Conservation (phyloP, 2,888 invertebrate genomes). For the Heliconius sara region DNA sequence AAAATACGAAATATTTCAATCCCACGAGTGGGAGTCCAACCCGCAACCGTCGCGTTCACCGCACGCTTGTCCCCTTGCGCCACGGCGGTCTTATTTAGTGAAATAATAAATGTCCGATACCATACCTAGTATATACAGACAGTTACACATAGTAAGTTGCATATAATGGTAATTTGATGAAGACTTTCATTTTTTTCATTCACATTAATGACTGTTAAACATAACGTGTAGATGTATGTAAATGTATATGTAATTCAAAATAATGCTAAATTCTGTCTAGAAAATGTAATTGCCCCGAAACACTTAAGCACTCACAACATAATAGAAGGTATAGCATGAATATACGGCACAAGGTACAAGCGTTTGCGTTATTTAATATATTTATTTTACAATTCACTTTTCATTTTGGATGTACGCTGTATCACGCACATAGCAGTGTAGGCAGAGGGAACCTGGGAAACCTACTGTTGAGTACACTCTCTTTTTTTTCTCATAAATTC, state of each 20-base stretch:
- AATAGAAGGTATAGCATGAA: neutral
- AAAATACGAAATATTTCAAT: neutral
- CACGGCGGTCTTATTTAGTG: neutral
- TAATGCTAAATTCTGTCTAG: slow-evolving; percentile 7
- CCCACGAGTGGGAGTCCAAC: neutral
- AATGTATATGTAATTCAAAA: slow-evolving; percentile 18
- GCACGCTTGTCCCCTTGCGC: neutral
- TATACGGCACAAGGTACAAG: neutral
- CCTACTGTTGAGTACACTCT: no score
- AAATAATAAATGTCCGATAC: no score
- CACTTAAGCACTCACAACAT: slow-evolving; percentile 16
- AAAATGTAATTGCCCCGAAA: slow-evolving; percentile 25
- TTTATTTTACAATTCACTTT: no score
- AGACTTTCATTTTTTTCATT: slow-evolving; percentile 6
- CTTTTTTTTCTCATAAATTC: no score
- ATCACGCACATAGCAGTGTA: no score
- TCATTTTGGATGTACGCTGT: no score
- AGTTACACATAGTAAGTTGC: neutral
- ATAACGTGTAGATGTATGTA: slow-evolving; percentile 7
- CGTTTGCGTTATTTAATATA: neutral
- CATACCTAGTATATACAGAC: neutral
- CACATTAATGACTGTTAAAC: neutral
- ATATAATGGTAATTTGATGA: neutral
- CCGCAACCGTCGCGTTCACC: neutral
- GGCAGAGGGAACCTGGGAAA: no score